Base-by-base conservation (phyloP, 2,888 invertebrate species). In the Catocala nupta region DNA sequence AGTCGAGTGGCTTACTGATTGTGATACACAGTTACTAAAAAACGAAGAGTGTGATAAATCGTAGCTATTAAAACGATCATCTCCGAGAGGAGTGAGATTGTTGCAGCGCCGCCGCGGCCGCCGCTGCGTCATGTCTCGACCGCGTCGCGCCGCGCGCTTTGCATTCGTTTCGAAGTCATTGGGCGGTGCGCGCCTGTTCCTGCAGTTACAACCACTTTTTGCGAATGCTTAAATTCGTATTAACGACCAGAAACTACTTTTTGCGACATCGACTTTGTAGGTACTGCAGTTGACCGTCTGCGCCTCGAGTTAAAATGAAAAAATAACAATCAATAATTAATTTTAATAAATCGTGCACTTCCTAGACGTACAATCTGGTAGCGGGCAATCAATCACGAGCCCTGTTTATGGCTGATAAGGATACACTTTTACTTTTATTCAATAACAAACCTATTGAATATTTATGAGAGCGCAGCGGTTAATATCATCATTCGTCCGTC, bases 401-500 rank as follows among this genome's bases (percentile, higher is more conserved):
- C 77, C 76, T 79, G 79, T 83, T 85, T 86, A 83, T 78, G 80
- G 70, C 75, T 80, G 79, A 82, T 77, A 81, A 80, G 83, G 86
- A 89, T 86, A 87, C 83, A 91, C 93, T 92, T 90, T 93, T 92
- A 92, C 92, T 93, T 92, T 91, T 91, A 87, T 89, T 87, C 83
- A 89, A 88, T 87, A 91, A 86, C 84, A 83, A 77, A 84, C 80
- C 83, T 81, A 82, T 85, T 88, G 87, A 90, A 90, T 91, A 90
- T 90, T 81, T 83, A 90, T 90, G 85, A 90, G 85, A 73, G 77
- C 75, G 77, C 71, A 72, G 80, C 71, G 77, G 78, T 83, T 85
- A 84, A 88, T 85, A 88, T 83, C 83, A 88, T 88, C 83, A 84
- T 85, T 82, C 78, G 81, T 81, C 75, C 81, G 81, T 78, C 85